A percentile compares a stretch with the other conserved stretches of the same genome.
Evolutionary conservation across 2,797 vertebrate species (phyloP).

Genomic region (Apogon hyalosoma): DNA sequence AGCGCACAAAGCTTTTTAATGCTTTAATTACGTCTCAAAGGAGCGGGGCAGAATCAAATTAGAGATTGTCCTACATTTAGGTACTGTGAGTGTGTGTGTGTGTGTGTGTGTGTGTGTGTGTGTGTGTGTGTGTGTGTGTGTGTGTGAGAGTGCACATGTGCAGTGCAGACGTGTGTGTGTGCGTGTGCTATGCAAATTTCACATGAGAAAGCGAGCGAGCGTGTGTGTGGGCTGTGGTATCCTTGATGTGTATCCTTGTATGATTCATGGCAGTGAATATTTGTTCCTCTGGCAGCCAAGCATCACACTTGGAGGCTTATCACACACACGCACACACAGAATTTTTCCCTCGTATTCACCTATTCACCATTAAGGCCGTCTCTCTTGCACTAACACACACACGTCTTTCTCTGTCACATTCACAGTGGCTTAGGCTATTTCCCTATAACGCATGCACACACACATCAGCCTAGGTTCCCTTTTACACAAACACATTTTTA

Average conservation of each 20-base stretch:
- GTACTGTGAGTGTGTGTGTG: slow-evolving; percentile 48
- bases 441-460: slow-evolving; percentile 30
- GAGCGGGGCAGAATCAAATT: slow-evolving; percentile 86
- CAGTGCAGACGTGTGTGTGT: slow-evolving; percentile 13
- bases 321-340: slow-evolving; percentile 33
- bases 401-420: slow-evolving; percentile 35
- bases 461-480: slow-evolving; percentile 18
- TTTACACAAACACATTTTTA: slow-evolving; percentile 61
- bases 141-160: slow-evolving; percentile 18
- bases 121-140: slow-evolving; percentile 23
- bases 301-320: slow-evolving; percentile 64
- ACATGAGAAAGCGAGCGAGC: slow-evolving; percentile 16
- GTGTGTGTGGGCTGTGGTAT: slow-evolving; percentile 55
- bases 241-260: slow-evolving; percentile 32
- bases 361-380: slow-evolving; percentile 24
- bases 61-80: slow-evolving; percentile 85
- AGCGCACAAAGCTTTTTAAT: slow-evolving; percentile 87
- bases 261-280: slow-evolving; percentile 71
- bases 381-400: slow-evolving; percentile 31
- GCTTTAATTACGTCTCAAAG: slow-evolving; percentile 88
- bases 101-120: slow-evolving; percentile 20
- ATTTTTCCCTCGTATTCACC: slow-evolving; percentile 25
- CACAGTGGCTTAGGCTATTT: slow-evolving; percentile 25
- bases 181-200: slow-evolving; percentile 60
- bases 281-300: slow-evolving; percentile 67